Evolutionary conservation across 2,888 invertebrate genomes (phyloP).

Genomic region (Athalia circularis): DNA sequence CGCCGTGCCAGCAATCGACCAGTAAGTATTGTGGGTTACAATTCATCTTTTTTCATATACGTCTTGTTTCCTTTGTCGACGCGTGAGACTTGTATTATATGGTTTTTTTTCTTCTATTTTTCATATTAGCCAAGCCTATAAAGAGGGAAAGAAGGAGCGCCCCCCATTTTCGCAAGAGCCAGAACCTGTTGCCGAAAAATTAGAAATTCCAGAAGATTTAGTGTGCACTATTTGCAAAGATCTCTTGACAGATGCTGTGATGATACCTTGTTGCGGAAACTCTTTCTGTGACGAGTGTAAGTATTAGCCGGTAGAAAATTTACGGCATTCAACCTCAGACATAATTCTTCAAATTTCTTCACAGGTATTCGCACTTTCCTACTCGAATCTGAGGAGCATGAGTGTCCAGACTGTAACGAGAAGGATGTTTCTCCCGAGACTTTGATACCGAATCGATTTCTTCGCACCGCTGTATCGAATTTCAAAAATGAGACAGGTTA

Average conservation of each 20-base stretch:
- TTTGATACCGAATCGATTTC: constrained; percentile 93
- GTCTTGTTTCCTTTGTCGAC: constrained; percentile 41
- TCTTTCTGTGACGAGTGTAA: constrained; percentile 99
- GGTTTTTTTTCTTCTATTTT: constrained; percentile 10
- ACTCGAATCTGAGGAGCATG: constrained; percentile 94
- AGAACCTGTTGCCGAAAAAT: constrained; percentile 76
- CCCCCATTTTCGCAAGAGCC: constrained; percentile 79
- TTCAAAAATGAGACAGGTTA: constrained; percentile 96
- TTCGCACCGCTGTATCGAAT: constrained; percentile 91
- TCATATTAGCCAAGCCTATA: constrained; percentile 84
- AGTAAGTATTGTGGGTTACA: constrained; percentile 74
- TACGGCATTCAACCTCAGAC: neutral
- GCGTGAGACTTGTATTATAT: too few species aligned
- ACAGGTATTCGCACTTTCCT: constrained; percentile 91
- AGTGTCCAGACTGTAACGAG: constrained; percentile 96
- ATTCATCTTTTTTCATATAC: constrained; percentile 16
- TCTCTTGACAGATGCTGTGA: constrained; percentile 94
- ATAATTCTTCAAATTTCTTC: constrained; percentile 50
- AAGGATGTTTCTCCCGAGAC: constrained; percentile 94
- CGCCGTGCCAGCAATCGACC: constrained; percentile 92
- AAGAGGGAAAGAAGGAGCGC: constrained; percentile 82
- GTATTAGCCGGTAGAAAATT: constrained; percentile 65
- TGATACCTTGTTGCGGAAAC: constrained; percentile 98
- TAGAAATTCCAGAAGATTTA: constrained; percentile 92
- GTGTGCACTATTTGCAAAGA: constrained; percentile 95